Evolutionary conservation across 2,797 vertebrate species (phyloP).

Genomic region (Propithecus deckenii): DNA sequence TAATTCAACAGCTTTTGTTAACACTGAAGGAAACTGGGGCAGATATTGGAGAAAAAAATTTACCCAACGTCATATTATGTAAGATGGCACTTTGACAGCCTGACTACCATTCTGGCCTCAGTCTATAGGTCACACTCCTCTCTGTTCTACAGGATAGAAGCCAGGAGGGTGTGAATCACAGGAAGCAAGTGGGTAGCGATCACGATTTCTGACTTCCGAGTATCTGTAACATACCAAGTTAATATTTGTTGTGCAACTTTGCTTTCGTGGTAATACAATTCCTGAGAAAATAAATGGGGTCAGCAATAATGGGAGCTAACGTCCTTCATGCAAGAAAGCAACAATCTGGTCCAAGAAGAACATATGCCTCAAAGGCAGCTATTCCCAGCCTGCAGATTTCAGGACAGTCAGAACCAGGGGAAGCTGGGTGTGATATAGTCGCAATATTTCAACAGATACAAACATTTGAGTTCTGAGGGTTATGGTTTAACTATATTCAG

Average conservation of each 20-base stretch:
- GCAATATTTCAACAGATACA: background rate
- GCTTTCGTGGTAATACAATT: background rate
- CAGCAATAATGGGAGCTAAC: background rate
- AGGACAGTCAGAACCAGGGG: background rate
- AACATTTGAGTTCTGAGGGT: background rate
- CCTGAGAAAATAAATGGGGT: background rate
- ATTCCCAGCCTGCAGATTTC: background rate
- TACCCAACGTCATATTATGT: background rate
- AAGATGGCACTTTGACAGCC: background rate
- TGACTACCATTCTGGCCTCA: background rate
- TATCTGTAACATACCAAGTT: background rate
- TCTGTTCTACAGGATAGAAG: background rate
- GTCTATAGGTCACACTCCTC: background rate
- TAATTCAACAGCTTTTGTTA: slow-evolving; percentile 2
- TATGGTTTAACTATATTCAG: background rate
- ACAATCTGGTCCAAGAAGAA: background rate
- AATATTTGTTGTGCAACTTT: background rate
- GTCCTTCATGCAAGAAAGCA: background rate
- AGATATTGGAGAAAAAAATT: background rate
- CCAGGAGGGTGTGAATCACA: background rate
- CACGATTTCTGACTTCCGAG: background rate
- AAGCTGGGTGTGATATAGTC: background rate
- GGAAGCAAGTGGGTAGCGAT: background rate
- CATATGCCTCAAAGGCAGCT: background rate
- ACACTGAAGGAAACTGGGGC: background rate